phyloP scores from a whole-genome alignment of 1,140 invertebrate genomes.

The Neotoxoptera formosana region DNA sequence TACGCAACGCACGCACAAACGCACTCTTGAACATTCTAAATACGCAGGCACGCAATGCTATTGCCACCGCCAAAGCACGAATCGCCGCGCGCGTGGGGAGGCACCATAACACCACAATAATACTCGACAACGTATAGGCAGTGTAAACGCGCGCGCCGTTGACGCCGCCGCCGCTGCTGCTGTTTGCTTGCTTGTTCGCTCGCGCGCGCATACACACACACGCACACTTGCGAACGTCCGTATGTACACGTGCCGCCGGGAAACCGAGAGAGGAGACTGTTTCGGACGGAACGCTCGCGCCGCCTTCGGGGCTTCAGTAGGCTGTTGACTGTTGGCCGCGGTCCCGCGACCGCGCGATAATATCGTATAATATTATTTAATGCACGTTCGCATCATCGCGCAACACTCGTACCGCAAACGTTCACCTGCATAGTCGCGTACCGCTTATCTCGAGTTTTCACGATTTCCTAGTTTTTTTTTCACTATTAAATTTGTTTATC shows the following conservation, averaged over 20 bases:
- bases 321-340: slow-evolving; percentile 57
- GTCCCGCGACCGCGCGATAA: slow-evolving; percentile 25
- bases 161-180: neutral
- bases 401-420: neutral
- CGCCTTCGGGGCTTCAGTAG: slow-evolving; percentile 52
- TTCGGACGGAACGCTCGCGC: slow-evolving; percentile 39
- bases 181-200: neutral
- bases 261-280: slow-evolving; percentile 57
- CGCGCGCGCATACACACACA: slow-evolving; percentile 40
- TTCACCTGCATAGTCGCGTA: neutral
- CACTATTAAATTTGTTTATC: neutral
- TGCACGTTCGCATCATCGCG: neutral
- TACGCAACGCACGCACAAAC: slow-evolving; percentile 25
- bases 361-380: neutral
- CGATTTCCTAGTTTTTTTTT: slow-evolving; percentile 10
- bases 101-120: neutral
- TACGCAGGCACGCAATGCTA: slow-evolving; percentile 58
- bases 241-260: slow-evolving; percentile 58
- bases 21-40: neutral
- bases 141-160: slow-evolving; percentile 32
- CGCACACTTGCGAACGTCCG: slow-evolving; percentile 57
- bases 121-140: neutral
- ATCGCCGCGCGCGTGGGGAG: slow-evolving; percentile 39
- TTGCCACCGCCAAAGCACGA: slow-evolving; percentile 53
- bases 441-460: neutral